Percentiles rank a stretch among this genome's conserved stretches.
Conservation (phyloP, 2,113 vertebrate species). For the Charadrius vociferus region DNA sequence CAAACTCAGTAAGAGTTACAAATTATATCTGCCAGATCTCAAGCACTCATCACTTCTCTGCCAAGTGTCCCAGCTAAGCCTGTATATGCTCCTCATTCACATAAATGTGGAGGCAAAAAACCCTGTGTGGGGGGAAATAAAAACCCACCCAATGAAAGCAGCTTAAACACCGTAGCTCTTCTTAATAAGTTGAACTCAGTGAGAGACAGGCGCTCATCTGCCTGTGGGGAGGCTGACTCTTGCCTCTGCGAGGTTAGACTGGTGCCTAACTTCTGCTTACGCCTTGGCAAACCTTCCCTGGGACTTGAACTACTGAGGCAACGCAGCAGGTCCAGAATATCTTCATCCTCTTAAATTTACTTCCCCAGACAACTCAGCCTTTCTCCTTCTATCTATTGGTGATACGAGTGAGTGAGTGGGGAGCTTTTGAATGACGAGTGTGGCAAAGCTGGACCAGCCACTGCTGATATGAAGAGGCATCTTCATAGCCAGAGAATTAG, state of each 20-base stretch:
- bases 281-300: background rate
- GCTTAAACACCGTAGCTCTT: background rate
- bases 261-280: background rate
- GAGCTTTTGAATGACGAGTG: accelerated
- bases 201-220: background rate
- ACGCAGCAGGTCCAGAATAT: background rate
- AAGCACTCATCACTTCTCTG: background rate
- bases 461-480: background rate
- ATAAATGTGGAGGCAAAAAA: background rate
- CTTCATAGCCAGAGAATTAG: background rate
- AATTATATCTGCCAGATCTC: background rate
- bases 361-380: background rate
- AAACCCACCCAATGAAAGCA: background rate
- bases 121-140: accelerated
- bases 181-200: accelerated
- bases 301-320: background rate
- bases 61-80: background rate
- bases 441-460: background rate
- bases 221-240: background rate
- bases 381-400: background rate
- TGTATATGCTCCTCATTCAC: background rate
- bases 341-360: background rate
- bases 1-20: background rate
- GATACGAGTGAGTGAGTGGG: background rate
- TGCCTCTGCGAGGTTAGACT: background rate